Base-by-base conservation (phyloP, 2,113 vertebrate genomes). In the Etheostoma spectabile region DNA sequence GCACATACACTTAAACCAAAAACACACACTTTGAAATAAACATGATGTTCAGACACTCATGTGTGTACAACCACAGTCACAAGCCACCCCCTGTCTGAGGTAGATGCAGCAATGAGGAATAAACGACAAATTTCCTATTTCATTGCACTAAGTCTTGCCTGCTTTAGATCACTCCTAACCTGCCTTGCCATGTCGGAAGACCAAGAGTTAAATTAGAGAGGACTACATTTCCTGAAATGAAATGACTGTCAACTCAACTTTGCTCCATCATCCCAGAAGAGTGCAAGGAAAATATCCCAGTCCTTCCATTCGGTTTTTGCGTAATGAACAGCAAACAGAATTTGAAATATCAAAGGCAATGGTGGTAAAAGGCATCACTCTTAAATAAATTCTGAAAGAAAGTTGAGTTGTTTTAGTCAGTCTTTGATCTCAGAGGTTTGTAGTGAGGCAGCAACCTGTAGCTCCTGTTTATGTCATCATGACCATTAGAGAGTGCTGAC, bases 151-250 rank as follows among this genome's bases (percentile, higher is more conserved):
- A 80, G 88, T 18, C 65, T 81, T 74, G 94, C 94, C 96, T 98
- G 97, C 88, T 96, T 97, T 96, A 93, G 91, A 93, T 99, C 97
- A 97, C 72, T 84, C 91, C 95, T 97, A 97, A 97, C 95, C 95
- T 91, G 93, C 89, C 93, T 94, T 97, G 97, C 96, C 96, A 97
- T 94, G 94, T 86, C 94, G 93, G 95, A 96, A 86, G 95, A 96
- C 93, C 95, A 95, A 96, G 78, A 90, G 88, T 90, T 91, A 90
- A 95, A 92, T 93, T 89, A 87, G 86, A 82, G 80, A 90, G 75
- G 88, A 93, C 90, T 73, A 88, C 48, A 90, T 86, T 94, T 91
- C 91, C 90, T 86, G 79, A 91, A 92, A 86, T 79, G 64, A 92
- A 90, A 90, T 86, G 89, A 91, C 85, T 88, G 89, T 93, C 80